Base-by-base conservation (phyloP, 2,113 vertebrate genomes). In the Coracopsis vasa region DNA sequence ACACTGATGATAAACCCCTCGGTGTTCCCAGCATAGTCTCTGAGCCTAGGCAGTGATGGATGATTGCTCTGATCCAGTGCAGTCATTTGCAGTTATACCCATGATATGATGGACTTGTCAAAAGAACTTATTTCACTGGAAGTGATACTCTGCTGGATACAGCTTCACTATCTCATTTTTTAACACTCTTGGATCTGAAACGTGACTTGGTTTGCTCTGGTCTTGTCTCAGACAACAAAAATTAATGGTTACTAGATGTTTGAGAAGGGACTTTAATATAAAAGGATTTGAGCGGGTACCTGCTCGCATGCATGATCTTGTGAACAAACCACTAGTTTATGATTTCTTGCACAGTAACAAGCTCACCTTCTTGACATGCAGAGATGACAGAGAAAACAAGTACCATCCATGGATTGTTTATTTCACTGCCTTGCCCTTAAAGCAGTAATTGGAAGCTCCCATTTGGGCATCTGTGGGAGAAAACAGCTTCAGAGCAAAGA, bases 401-500 rank as follows among this genome's bases (percentile, higher is more conserved):
- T 65, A 44, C 45, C n/a, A 48, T 56, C 28, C 50, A 56, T 3
- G 11, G 53, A 61, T 75, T 79, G 83, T 83, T 92, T 96, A 66
- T 91, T 90, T 94, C 80, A 81, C 74, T 91, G 72, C 73, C 35
- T 87, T 31, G 51, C 50, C 62, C 35, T 83, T 66, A 81, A 65
- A 88, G 84, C 51, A 77, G 83, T 88, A 67, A 92, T 64, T 83
- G 65, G 31, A 94, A 35, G 60, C 69, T 95, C 64, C 90, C 35
- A 5, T 86, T 95, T 61, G 78, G 69, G 84, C 42, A 91, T 89
- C 66, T 82, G 58, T 79, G 79, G 70, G 41, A 94, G 88, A 93
- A 95, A 78, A 11, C 27, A 80, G 70, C 80, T 93, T 90, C 58
- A 94, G 92, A 84, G 56, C 20, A 94, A 81, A 80, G 53, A 83